Percentiles rank a stretch among this genome's conserved stretches.
Conservation (phyloP, 2,113 vertebrate species). For the Apodemus speciosus region DNA sequence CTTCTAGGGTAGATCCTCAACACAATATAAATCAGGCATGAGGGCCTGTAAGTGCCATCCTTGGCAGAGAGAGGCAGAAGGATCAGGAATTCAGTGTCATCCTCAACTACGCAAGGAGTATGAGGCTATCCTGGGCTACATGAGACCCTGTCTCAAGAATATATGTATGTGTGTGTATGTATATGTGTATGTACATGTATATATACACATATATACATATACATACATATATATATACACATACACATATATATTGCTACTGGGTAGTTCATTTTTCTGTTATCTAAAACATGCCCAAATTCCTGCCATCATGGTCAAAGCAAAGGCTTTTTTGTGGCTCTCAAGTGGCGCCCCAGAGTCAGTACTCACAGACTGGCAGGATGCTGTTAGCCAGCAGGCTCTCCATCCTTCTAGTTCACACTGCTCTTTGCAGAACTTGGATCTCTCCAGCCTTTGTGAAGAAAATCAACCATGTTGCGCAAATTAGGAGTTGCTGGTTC, state of each 20-base stretch:
- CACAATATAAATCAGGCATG: neutral
- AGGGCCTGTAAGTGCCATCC: neutral
- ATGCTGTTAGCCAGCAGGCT: neutral
- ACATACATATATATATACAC: neutral
- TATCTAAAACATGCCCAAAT: neutral
- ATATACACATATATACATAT: too few species aligned
- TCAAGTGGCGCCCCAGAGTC: neutral
- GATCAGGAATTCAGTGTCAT: neutral
- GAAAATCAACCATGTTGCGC: neutral
- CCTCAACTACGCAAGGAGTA: neutral
- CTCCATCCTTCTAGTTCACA: neutral
- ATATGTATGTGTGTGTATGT: too few species aligned
- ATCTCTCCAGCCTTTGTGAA: neutral
- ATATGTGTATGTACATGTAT: too few species aligned
- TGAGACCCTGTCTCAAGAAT: neutral
- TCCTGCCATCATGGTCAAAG: neutral
- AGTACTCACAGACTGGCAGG: neutral
- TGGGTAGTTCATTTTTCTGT: neutral
- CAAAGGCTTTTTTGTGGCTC: neutral
- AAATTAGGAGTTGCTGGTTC: neutral
- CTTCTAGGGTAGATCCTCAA: neutral
- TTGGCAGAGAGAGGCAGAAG: neutral
- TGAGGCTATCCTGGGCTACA: neutral
- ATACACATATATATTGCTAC: neutral
- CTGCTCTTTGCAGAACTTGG: neutral